These are phyloP conservation scores for Drosophila paucipuncta DNA, from an alignment of 2,888 invertebrate species.

Conservation along the genomic window DNA sequence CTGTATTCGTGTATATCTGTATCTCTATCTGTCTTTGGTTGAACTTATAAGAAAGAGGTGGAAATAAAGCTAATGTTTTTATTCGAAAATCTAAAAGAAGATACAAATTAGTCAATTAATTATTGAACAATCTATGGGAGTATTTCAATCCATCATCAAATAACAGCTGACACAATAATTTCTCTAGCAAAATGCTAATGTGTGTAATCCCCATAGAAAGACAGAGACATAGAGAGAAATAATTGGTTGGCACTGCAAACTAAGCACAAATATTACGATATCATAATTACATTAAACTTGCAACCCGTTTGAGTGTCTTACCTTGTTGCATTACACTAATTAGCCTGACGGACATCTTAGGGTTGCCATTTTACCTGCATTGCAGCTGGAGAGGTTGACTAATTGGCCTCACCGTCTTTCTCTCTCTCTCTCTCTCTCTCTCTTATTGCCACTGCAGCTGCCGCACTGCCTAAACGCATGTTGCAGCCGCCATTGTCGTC, in stretches of 20 bases:
- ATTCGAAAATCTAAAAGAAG: background rate
- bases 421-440: slow-evolving; percentile 15
- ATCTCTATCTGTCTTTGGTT: background rate
- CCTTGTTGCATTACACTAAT: slow-evolving; percentile 51
- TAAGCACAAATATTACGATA: slow-evolving; percentile 20
- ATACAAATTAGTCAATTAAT: background rate
- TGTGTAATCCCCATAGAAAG: background rate
- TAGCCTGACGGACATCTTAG: slow-evolving; percentile 37
- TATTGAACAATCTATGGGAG: background rate
- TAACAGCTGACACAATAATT: slow-evolving; percentile 19
- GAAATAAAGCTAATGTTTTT: background rate
- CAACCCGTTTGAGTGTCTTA: slow-evolving; percentile 24
- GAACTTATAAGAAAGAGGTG: background rate
- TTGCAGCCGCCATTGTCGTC: slow-evolving; percentile 44
- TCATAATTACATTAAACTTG: slow-evolving; percentile 45
- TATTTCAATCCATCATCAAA: background rate
- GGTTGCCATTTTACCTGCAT: slow-evolving; percentile 46
- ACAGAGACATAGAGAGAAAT: background rate
- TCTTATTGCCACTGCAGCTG: slow-evolving; percentile 41
- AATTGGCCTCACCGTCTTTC: slow-evolving; percentile 54
- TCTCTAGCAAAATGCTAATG: slow-evolving; percentile 4
- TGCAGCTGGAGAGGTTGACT: slow-evolving; percentile 65
- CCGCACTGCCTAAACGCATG: slow-evolving; percentile 16
- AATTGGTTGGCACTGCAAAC: slow-evolving; percentile 8
- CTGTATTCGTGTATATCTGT: background rate